These are phyloP conservation scores for Mola mola DNA, from an alignment of 2,113 vertebrate genomes.

Conservation along the genomic window DNA sequence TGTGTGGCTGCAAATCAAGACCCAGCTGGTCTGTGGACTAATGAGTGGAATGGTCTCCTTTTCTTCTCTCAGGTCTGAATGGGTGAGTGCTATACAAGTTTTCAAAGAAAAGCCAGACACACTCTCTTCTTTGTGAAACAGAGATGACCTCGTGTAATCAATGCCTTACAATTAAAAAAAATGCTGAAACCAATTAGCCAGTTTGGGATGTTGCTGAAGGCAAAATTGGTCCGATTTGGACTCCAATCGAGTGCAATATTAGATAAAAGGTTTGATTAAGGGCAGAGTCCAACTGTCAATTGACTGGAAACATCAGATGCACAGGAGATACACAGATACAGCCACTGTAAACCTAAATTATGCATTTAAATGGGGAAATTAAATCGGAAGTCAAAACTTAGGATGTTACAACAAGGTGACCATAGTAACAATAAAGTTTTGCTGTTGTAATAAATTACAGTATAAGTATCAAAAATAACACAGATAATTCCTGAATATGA, in stretches of 20 bases:
- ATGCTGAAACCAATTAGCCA: conserved; percentile 79
- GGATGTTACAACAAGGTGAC: background rate
- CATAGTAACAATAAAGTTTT: background rate
- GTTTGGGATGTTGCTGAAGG: conserved; percentile 77
- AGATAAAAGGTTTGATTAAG: conserved; percentile 79
- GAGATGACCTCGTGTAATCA: conserved; percentile 77
- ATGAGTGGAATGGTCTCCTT: conserved; percentile 48
- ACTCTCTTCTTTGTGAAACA: conserved; percentile 71
- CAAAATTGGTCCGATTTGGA: conserved; percentile 75
- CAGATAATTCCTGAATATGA: background rate
- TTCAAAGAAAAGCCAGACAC: conserved; percentile 70
- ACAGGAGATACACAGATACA: conserved; percentile 25
- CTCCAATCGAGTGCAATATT: conserved; percentile 75
- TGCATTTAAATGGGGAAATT: background rate
- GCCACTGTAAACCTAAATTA: conserved; percentile 1
- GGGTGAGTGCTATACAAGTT: conserved; percentile 60
- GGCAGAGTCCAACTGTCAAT: conserved; percentile 73
- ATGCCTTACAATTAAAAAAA: conserved; percentile 80
- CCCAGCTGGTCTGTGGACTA: conserved; percentile 47
- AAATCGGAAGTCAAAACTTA: background rate
- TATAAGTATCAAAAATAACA: too few species aligned
- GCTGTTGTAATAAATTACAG: too few species aligned
- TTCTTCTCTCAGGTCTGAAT: conserved; percentile 45
- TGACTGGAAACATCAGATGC: conserved; percentile 59
- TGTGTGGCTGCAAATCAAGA: conserved; percentile 44